Percentiles rank a stretch among this genome's conserved stretches.
phyloP scores from a whole-genome alignment of 2,113 vertebrate species.

The Sigmodon hispidus region DNA sequence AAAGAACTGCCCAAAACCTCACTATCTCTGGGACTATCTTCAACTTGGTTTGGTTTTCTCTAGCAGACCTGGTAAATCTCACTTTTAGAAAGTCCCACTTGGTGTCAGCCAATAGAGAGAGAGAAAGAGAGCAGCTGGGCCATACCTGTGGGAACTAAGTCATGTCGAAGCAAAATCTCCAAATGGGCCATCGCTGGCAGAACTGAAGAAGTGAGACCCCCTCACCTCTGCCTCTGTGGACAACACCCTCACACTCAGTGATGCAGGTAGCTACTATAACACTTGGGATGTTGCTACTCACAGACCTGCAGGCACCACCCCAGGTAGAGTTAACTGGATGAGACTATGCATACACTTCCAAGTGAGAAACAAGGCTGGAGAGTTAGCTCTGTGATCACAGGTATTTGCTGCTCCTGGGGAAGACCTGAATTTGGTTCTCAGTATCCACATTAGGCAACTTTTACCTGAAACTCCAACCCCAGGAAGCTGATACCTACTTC shows the following conservation, averaged over 20 bases:
- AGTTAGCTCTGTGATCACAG: not conserved
- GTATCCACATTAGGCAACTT: not conserved
- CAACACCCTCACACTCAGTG: not conserved
- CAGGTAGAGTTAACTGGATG: not conserved
- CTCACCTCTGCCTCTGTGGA: fast-evolving
- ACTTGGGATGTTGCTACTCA: not conserved
- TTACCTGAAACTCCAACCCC: not conserved
- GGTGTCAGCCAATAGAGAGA: not conserved
- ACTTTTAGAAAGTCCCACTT: conserved; percentile 68
- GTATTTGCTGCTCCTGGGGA: not conserved
- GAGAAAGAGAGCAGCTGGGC: not conserved
- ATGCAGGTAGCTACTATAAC: not conserved
- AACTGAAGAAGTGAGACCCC: not conserved
- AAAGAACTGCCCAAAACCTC: not conserved
- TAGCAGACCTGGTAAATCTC: conserved; percentile 38
- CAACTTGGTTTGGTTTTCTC: conserved; percentile 49
- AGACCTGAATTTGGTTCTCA: not conserved
- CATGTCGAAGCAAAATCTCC: not conserved
- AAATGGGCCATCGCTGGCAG: not conserved
- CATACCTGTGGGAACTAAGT: not conserved
- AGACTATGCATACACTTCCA: not conserved
- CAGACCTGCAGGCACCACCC: not conserved
- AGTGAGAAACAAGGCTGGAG: not conserved
- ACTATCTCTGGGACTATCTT: conserved; percentile 8
- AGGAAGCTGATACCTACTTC: not conserved